These are phyloP conservation scores for Hirtodrosophila trivittata DNA, from an alignment of 2,888 invertebrate species.

Conservation along the genomic window DNA sequence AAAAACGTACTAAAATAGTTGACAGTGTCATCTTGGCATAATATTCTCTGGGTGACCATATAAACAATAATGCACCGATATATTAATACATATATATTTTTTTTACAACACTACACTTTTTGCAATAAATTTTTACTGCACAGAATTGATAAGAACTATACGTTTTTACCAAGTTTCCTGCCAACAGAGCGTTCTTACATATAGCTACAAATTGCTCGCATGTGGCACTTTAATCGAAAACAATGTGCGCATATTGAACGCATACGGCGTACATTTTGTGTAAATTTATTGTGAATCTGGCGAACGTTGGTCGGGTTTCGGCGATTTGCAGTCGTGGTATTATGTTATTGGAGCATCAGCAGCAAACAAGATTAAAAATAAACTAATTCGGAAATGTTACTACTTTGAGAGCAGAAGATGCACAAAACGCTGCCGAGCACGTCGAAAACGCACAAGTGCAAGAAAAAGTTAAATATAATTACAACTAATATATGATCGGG, in stretches of 20 bases:
- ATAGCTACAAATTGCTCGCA: neutral
- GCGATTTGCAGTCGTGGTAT: constrained; percentile 71
- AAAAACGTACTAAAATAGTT: neutral
- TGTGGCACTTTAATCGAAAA: constrained; percentile 16
- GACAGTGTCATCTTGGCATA: constrained; percentile 10
- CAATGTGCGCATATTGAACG: constrained; percentile 19
- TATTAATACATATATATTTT: constrained; percentile 9
- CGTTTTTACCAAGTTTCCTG: constrained; percentile 30
- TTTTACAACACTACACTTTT: constrained; percentile 45
- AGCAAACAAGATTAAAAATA: constrained; percentile 71
- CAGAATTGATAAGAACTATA: constrained; percentile 49
- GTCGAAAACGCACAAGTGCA: constrained; percentile 39
- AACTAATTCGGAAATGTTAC: constrained; percentile 48
- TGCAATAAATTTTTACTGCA: constrained; percentile 45
- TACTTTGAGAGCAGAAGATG: constrained; percentile 40
- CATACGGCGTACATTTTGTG: constrained; percentile 2
- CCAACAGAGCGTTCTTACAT: constrained; percentile 29
- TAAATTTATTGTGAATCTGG: constrained; percentile 18
- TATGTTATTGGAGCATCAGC: constrained; percentile 69
- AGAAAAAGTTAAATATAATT: constrained; percentile 40
- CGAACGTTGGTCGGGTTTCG: constrained; percentile 32
- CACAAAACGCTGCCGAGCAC: constrained; percentile 23
- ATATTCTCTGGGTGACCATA: constrained; percentile 30
- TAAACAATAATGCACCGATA: constrained; percentile 3
- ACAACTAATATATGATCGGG: constrained; percentile 13